Percentiles rank a stretch among this genome's conserved stretches.
Conservation (phyloP, 2,797 vertebrate genomes). For the Tamandua tetradactyla region DNA sequence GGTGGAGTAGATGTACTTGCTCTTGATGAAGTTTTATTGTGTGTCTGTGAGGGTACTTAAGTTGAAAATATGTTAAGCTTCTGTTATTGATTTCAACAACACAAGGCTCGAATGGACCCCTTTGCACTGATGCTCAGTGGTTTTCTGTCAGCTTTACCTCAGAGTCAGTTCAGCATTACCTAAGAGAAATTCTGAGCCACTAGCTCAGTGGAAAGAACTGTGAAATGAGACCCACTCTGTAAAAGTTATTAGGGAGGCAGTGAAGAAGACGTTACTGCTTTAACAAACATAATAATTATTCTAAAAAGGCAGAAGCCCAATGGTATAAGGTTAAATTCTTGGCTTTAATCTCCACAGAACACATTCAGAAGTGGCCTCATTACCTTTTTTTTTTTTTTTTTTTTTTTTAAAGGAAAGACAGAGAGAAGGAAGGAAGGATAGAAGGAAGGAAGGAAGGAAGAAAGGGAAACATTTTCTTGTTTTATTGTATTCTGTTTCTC, state of each 20-base stretch:
- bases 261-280: not conserved
- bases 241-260: not conserved
- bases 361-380: conserved; percentile 13
- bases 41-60: not conserved
- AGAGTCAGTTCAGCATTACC: not conserved
- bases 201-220: not conserved
- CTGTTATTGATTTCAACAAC: not conserved
- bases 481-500: no score
- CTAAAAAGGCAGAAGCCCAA: not conserved
- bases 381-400: no score
- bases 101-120: not conserved
- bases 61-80: not conserved
- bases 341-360: not conserved
- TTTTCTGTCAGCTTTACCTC: not conserved
- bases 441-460: no score
- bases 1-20: not conserved
- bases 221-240: not conserved
- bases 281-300: not conserved
- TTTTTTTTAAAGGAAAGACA: no score
- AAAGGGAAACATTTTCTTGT: no score
- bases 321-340: not conserved
- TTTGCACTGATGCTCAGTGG: not conserved
- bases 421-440: no score
- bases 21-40: not conserved
- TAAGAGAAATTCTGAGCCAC: not conserved